These are phyloP conservation scores for Onychostoma macrolepis DNA, from an alignment of 2,113 vertebrate species.

Conservation along the genomic window DNA sequence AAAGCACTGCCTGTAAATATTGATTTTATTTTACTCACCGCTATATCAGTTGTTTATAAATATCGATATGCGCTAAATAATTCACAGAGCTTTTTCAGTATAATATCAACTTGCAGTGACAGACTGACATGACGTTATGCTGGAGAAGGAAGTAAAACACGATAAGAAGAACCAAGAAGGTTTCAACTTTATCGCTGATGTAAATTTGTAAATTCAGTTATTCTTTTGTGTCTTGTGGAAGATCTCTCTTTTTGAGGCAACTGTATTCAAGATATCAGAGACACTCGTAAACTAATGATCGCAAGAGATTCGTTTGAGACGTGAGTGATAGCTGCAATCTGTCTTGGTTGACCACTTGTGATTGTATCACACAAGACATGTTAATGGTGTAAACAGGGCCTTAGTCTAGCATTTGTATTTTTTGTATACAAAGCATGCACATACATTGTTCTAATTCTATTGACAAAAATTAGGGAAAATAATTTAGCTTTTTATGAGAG, in stretches of 20 bases:
- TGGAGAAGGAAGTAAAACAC: background rate
- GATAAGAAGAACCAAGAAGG: background rate
- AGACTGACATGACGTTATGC: background rate
- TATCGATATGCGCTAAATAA: constrained; percentile 15
- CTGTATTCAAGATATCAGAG: background rate
- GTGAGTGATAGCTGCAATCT: background rate
- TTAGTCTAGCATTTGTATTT: background rate
- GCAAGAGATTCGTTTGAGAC: background rate
- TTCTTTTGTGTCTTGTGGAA: background rate
- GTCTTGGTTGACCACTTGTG: background rate
- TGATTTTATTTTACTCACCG: background rate
- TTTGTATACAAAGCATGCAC: background rate
- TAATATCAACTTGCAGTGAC: background rate
- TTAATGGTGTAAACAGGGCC: background rate
- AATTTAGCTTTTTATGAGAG: background rate
- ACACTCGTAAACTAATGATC: background rate
- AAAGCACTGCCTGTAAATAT: background rate
- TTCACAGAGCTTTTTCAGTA: background rate
- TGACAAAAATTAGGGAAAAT: background rate
- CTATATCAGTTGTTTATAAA: background rate
- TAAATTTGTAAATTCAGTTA: background rate
- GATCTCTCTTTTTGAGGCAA: background rate
- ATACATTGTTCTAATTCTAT: background rate
- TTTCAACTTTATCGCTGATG: background rate
- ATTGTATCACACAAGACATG: background rate